phyloP scores from a whole-genome alignment of 1,140 invertebrate species.

The Neelides sp. region DNA sequence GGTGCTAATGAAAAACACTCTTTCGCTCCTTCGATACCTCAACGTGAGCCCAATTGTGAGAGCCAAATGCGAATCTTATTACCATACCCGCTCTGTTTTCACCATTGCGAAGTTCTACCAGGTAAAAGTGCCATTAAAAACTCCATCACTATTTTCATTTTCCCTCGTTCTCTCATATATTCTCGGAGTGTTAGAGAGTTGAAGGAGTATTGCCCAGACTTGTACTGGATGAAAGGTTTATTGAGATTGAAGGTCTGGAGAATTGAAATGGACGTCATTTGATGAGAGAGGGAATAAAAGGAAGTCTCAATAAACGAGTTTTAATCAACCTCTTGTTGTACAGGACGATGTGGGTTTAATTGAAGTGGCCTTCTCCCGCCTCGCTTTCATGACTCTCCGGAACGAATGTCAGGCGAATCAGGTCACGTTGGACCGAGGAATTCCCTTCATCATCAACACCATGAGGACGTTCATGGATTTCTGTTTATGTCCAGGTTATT shows the following conservation, averaged over 20 bases:
- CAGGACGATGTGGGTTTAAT: constrained; percentile 9
- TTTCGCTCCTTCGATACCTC: constrained; percentile 14
- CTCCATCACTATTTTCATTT: too few species aligned
- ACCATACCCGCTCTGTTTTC: constrained; percentile 8
- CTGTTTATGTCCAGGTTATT: too few species aligned
- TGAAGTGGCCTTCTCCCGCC: constrained; percentile 14
- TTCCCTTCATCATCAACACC: constrained; percentile 7
- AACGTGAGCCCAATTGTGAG: constrained; percentile 2
- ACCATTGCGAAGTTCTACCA: constrained; percentile 6
- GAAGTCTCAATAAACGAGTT: not conserved
- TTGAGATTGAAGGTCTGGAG: not conserved
- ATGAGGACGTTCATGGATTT: constrained; percentile 9
- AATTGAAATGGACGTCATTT: too few species aligned
- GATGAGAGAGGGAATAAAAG: too few species aligned
- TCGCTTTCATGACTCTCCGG: constrained; percentile 11
- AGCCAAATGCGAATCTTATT: not conserved
- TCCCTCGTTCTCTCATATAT: not conserved
- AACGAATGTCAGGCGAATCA: constrained; percentile 4
- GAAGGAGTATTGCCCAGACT: too few species aligned
- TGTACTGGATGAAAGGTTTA: too few species aligned
- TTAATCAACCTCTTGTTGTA: not conserved
- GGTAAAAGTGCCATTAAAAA: constrained; percentile 1
- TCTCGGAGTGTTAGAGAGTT: not conserved
- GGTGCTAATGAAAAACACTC: constrained; percentile 15
- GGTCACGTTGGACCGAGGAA: constrained; percentile 7